Evolutionary conservation across 2,797 vertebrate genomes (phyloP), one percentile per base, ranked within the genome.

Genomic region (Carduelis carduelis): DNA sequence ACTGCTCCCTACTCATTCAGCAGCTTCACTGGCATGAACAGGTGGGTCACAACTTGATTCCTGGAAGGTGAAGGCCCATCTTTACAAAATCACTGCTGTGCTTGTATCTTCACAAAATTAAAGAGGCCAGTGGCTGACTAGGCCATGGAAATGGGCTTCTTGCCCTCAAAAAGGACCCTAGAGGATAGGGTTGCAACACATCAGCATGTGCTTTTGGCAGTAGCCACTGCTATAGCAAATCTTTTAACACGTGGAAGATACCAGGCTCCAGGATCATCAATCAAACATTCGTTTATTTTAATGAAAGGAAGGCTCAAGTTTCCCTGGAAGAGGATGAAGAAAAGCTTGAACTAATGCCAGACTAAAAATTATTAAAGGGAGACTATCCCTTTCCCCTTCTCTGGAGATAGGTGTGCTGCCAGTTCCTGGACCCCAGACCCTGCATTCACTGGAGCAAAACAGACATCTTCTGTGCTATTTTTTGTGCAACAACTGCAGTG

Each of bases 201-300:
- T 70, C 91, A 94, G 34, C 57, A 75, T 77, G 60, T 74, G 75
- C 64, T 96, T 35, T 76, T 94, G 94, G 95, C 94, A 80, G 75
- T n/a, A 84, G 64, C 52, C 41, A 28, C 46, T 78, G 70, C 49
- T 93, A 22, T 70, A 87, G 68, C 85, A 87, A 63, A 89, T 89
- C 90, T 89, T 87, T 60, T 78, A 93, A 89, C 66, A 94, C 11
- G 7, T 89, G 88, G 94, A 92, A 89, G 64, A 60, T 76, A 87
- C 64, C 65, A 65, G 80, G 85, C 72, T 91, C 70, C 57, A 83
- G 71, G 49, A 30, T 89, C 81, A 89, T 93, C 71, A 87, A 65
- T 96, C 87, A 93, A 44, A 84, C 24, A 14, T 85, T 93, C 44
- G 50, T 89, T 89, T 89, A 39, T 85, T 90, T 93, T 93, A 83